Base-by-base conservation (phyloP, 2,113 vertebrate species). In the Maccullochella peelii region DNA sequence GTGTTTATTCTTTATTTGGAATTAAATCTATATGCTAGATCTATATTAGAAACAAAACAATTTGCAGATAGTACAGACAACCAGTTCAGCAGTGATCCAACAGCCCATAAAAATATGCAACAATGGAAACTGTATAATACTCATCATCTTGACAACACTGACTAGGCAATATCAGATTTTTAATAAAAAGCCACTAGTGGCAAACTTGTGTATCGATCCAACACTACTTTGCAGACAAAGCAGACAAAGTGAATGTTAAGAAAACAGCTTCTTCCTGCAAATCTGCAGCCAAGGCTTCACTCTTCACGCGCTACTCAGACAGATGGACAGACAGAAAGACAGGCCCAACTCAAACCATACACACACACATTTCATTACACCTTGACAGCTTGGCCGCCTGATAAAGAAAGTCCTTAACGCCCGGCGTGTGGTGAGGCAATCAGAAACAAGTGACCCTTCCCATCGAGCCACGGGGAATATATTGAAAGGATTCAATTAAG, bases 401-500 rank as follows among this genome's bases (percentile, higher is more conserved):
- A 75, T 40, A 67, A 81, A 81, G 79, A 82, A 88, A 67, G 75
- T 80, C 68, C 50, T 78, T 79, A 86, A 65, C 30, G 11, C 50
- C 70, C 6, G 12, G 40, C 55, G 58, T 74, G 61, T 68, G 72
- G 42, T 21, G 55, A 78, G 76, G 61, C 79, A 84, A 84, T 88
- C 88, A 79, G 69, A 79, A 88, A 90, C 82, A 85, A 76, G 69
- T 61, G 72, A 86, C 88, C 88, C 79, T 82, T 75, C 69, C 70
- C 88, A 84, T 66, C 23, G 38, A 77, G 72, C 75, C 63, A 47
- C 27, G 0, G 55, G 62, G 73, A 77, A 78, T 77, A 75, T 86
- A 84, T 18, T 82, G 86, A 90, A 88, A 83, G 50, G 86, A 79
- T 88, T 91, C 82, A 91, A 88, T 90, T 91, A 88, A 81, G 63